These are phyloP conservation scores for Denticeps clupeoides DNA, from an alignment of 2,797 vertebrate genomes.

Conservation along the genomic window DNA sequence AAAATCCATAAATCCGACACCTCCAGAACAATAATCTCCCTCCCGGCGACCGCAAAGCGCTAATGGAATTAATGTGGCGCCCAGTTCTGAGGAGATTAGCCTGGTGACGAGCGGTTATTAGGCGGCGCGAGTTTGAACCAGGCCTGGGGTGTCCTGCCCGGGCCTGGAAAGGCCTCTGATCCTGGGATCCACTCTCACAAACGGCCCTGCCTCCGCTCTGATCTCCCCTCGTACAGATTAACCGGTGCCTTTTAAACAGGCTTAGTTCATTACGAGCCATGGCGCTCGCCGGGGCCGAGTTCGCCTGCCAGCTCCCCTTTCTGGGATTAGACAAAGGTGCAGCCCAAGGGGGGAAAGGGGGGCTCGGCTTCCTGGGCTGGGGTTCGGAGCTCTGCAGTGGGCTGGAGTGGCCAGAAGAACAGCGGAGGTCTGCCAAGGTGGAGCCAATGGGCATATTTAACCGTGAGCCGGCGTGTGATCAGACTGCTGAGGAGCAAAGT, in stretches of 20 bases:
- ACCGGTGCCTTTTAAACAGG: conserved; percentile 22
- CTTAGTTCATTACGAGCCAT: conserved; percentile 28
- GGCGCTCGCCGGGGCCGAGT: conserved; percentile 21
- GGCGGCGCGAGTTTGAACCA: conserved; percentile 14
- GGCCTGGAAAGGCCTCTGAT: conserved; percentile 24
- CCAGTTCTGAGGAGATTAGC: conserved; percentile 19
- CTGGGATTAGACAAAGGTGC: conserved; percentile 11
- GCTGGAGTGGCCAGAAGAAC: conserved; percentile 2
- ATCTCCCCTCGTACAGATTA: background rate
- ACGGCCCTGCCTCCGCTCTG: conserved; percentile 1
- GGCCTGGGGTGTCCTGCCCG: conserved; percentile 16
- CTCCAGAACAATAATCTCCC: conserved; percentile 1
- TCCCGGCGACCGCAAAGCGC: background rate
- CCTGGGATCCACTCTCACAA: conserved; percentile 24
- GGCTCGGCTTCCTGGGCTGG: conserved; percentile 1
- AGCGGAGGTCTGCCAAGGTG: background rate
- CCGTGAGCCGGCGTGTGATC: too few relatives aligned
- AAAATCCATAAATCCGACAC: background rate
- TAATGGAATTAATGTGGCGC: conserved; percentile 20
- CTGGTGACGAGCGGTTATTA: conserved; percentile 22
- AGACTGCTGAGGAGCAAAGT: too few relatives aligned
- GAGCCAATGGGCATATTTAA: too few relatives aligned
- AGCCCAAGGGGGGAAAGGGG: conserved; percentile 16
- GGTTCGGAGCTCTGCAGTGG: background rate
- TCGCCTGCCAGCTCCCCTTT: conserved; percentile 23